These are phyloP conservation scores for Corynorhinus townsendii DNA, from an alignment of 2,113 vertebrate species.

Conservation along the genomic window DNA sequence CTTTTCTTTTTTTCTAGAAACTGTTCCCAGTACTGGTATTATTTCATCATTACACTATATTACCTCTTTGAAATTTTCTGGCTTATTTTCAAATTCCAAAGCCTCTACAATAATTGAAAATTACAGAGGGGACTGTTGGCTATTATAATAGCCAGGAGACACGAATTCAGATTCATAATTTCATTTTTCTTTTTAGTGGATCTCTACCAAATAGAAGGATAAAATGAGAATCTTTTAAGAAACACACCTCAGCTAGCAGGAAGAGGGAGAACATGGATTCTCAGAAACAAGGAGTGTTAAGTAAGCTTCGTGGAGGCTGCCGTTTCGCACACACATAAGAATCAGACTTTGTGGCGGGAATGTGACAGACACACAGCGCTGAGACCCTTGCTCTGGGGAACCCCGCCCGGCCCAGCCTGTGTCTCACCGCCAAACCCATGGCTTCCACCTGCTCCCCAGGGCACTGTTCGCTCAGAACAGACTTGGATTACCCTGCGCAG, in stretches of 20 bases:
- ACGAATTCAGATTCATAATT: background rate
- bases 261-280: background rate
- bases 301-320: background rate
- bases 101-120: background rate
- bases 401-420: background rate
- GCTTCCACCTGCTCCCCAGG: background rate
- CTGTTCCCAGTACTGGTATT: background rate
- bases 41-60: background rate
- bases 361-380: background rate
- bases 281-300: background rate
- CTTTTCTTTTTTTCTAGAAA: background rate
- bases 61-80: background rate
- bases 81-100: background rate
- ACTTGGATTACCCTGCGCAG: background rate
- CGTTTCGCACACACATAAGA: no score
- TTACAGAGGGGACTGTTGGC: fast-evolving
- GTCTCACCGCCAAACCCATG: fast-evolving
- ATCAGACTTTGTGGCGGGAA: background rate
- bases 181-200: background rate
- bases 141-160: background rate
- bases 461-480: background rate
- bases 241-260: background rate
- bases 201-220: background rate
- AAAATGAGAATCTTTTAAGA: background rate
- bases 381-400: background rate